Percentiles rank a stretch among this genome's conserved stretches.
Evolutionary conservation across 2,113 vertebrate genomes (phyloP).

Genomic region (Todiramphus chloris): DNA sequence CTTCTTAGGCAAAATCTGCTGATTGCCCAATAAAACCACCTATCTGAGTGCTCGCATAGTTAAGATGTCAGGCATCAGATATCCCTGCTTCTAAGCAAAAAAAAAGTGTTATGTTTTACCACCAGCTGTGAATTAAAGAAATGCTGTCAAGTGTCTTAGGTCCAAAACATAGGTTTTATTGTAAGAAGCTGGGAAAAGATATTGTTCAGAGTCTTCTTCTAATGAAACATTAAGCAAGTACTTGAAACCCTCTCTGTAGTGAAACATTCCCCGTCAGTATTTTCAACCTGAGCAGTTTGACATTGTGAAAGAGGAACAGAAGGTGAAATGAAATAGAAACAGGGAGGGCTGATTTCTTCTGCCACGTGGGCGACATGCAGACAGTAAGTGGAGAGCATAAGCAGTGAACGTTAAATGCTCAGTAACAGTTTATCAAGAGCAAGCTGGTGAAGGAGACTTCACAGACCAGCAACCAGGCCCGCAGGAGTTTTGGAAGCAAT

Average conservation of each 20-base stretch:
- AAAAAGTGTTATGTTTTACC: background rate
- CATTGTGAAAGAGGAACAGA: background rate
- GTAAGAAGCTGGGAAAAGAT: background rate
- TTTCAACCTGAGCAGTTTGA: conserved; percentile 56
- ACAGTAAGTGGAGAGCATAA: background rate
- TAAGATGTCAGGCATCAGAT: background rate
- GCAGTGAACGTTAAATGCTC: background rate
- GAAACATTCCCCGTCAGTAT: conserved; percentile 40
- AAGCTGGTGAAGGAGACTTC: background rate
- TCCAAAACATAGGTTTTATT: conserved; percentile 22
- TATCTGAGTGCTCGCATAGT: background rate
- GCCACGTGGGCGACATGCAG: background rate
- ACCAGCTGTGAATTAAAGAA: conserved; percentile 13
- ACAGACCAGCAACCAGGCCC: background rate
- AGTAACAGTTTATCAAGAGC: background rate
- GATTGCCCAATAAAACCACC: background rate
- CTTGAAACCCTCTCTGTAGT: conserved; percentile 15
- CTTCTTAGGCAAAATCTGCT: conserved; percentile 13
- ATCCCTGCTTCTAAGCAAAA: conserved; percentile 13
- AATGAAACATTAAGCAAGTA: conserved; percentile 9
- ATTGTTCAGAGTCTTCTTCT: background rate
- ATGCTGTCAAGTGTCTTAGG: background rate
- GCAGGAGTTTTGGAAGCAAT: background rate
- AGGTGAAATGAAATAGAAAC: background rate
- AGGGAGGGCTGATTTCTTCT: background rate